phyloP scores from a whole-genome alignment of 2,797 vertebrate species.

The Phylloscopus collybita region DNA sequence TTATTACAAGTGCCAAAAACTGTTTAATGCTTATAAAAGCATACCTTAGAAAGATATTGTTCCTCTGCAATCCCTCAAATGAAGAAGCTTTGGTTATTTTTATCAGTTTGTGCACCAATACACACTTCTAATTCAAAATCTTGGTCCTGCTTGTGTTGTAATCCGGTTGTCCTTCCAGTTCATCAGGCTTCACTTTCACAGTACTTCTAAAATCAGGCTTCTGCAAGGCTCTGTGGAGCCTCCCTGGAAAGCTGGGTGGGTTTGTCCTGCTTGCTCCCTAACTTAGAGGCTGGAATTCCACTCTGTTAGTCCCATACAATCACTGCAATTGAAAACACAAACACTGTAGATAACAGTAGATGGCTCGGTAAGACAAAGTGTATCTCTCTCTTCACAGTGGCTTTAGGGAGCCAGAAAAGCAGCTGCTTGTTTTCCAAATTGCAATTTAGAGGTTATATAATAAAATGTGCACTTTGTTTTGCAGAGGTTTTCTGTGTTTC shows the following conservation, averaged over 20 bases:
- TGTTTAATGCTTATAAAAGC: constrained; percentile 41
- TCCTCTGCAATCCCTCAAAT: neutral
- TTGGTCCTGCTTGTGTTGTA: neutral
- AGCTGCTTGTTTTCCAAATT: constrained; percentile 19
- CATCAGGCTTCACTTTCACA: neutral
- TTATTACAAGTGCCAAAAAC: constrained; percentile 35
- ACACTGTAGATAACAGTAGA: neutral
- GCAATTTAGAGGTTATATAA: neutral
- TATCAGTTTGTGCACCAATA: neutral
- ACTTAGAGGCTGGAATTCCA: neutral
- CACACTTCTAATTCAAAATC: neutral
- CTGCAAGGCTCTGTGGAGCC: neutral
- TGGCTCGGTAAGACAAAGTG: neutral
- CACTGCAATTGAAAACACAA: neutral
- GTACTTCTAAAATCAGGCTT: neutral
- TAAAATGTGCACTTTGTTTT: neutral
- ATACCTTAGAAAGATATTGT: neutral
- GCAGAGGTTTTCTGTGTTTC: neutral
- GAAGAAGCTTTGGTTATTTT: constrained; percentile 27
- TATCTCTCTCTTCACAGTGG: neutral
- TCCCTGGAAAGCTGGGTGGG: neutral
- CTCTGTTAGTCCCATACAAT: neutral
- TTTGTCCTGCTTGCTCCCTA: neutral
- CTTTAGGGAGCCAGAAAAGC: neutral
- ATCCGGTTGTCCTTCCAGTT: neutral